Base-by-base conservation (phyloP, 2,888 invertebrate genomes). In the Horisme vitalbata region DNA sequence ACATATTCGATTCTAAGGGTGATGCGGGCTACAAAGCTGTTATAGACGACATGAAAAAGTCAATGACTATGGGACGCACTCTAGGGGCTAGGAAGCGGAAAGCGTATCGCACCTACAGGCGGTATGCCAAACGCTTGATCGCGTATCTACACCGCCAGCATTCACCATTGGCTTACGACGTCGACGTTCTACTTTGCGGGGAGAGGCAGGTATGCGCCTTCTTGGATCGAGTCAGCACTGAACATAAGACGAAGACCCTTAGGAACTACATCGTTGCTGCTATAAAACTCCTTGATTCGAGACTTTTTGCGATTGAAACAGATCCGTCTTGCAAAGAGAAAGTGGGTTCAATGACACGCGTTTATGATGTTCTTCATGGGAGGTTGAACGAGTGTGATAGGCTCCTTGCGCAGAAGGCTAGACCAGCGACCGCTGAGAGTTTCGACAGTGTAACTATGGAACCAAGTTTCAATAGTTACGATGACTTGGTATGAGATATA, bases 11-110 rank as follows among this genome's bases (percentile, higher is more conserved):
- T 59, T 80, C 90, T 0, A 90, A 90, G 77, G 78, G 87, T 15
- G 90, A 90, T 45, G 89, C 89, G n/a, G 90, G 90, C 23, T 90
- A 90, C 59, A 90, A 90, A 74, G 88, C 90, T 1, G 88, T 90
- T 0, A 90, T 90, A 9, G 90, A 90, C 55, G 90, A 90, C 14
- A 90, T 90, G 90, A 90, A 90, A 57, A 90, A 90, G 57, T 88
- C 89, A 0, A 90, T 90, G 90, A 84, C 83, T 0, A 85, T 88
- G 84, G 90, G 90, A 0, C 75, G 89, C 32, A 83, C 86, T 1
- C 71, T 90, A 0, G 85, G 90, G 3, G 65, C 89, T 0, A 74
- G 84, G 32, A 90, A 90, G 56, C 79, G 90, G 28, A 89, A 90
- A 72, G 84, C 80, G 0, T 90, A 90, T 38, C 68, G 90, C 15